Evolutionary conservation across 2,797 vertebrate species (phyloP), one percentile per base, ranked within the genome.

Genomic region (Pipistrellus kuhlii): DNA sequence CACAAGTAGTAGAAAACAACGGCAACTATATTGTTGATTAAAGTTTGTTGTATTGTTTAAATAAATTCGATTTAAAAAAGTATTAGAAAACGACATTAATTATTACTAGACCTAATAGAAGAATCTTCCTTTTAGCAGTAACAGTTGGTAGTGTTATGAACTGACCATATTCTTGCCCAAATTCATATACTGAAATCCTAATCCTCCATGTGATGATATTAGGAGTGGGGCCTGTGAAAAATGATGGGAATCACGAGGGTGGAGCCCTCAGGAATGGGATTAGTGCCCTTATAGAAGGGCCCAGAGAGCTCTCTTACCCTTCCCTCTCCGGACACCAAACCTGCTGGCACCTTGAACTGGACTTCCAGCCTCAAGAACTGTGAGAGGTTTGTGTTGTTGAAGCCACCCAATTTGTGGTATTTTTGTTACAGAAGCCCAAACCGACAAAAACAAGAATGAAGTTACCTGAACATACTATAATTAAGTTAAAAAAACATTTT

Each of bases 401-500:
- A 90, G 27, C 13, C 48, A 68, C 25, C 38, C 59, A 57, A 30
- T 41, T 51, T 48, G 30, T 23, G 59, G n/a, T 38, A 30, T 57
- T 75, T 80, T 76, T 59, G 3, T 57, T 69, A 68, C 1, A 94
- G 69, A 18, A 41, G 69, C 13, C 59, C 13, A 12, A 72, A 85
- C 0, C 2, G 12, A 90, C 8, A 80, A 80, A 73, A 35, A 77
- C 4, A 30, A 14, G n/a, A 78, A 76, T 64, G 38, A 88, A 77
- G 32, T 30, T 27, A 62, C 23, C 10, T 30, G n/a, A 90, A 93
- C 5, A 35, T n/a, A 94, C 21, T 46, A 32, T 38, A 41, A 62
- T 62, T 62, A 91, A 68, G 88, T 20, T 88, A 51, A 91, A 85
- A 20, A 20, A 73, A 85, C 62, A 75, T n/a, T 77, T 85, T 82